A percentile compares a stretch with the other conserved stretches of the same genome.
phyloP scores from a whole-genome alignment of 2,113 vertebrate species.

The Poicephalus meyeri region DNA sequence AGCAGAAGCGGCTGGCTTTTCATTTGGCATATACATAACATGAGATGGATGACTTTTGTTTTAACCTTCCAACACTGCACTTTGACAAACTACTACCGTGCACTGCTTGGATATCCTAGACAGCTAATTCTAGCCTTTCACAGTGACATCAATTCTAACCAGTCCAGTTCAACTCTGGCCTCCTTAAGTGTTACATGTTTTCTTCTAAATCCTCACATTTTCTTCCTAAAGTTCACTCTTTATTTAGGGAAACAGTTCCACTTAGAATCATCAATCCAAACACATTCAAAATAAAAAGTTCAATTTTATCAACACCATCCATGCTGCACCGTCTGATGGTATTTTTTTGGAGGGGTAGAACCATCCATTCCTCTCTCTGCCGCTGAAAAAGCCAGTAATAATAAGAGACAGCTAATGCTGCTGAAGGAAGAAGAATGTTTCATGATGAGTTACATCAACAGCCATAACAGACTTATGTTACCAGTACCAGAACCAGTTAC shows the following conservation, averaged over 20 bases:
- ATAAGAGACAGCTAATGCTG: conserved; percentile 47
- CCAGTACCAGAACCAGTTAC: conserved; percentile 57
- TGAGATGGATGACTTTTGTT: not conserved
- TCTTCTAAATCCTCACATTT: not conserved
- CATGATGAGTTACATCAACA: conserved; percentile 50
- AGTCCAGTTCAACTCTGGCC: not conserved
- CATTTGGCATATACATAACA: not conserved
- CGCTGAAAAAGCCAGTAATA: conserved; percentile 18
- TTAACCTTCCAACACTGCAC: not conserved
- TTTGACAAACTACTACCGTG: not conserved
- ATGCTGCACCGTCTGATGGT: not conserved
- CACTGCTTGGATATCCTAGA: not conserved
- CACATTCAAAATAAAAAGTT: not conserved
- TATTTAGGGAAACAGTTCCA: not conserved
- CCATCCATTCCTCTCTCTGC: not conserved
- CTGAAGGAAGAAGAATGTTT: conserved; percentile 27
- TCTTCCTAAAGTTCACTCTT: not conserved
- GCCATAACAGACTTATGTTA: conserved; percentile 51
- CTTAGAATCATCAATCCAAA: not conserved
- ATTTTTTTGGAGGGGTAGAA: not conserved
- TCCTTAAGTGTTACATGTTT: not conserved
- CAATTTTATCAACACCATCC: not conserved
- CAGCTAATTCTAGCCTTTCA: not conserved
- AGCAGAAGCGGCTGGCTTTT: not conserved
- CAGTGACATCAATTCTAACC: not conserved